Conservation (phyloP, 2,888 invertebrate species). For the Aphrophora alni region DNA sequence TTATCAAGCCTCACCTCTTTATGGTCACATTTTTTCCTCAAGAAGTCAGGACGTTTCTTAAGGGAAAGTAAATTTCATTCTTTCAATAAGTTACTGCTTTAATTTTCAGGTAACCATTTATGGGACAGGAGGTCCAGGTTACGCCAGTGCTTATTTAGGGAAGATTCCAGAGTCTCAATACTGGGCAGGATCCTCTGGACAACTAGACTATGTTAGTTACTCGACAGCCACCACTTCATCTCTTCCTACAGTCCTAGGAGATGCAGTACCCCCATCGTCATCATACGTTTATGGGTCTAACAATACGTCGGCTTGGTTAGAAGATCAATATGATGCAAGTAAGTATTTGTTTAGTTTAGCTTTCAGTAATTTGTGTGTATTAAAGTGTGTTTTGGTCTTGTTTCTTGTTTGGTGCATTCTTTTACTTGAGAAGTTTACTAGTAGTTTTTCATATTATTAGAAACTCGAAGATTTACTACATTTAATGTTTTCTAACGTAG, state of each 20-base stretch:
- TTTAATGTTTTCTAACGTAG: too few species aligned
- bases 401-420: too few species aligned
- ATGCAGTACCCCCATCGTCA: neutral
- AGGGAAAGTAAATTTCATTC: too few species aligned
- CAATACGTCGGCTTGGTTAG: constrained; percentile 40
- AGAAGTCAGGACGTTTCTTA: too few species aligned
- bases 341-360: constrained; percentile 26
- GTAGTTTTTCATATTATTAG: neutral
- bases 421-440: too few species aligned
- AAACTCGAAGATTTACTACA: too few species aligned
- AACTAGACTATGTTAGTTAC: constrained; percentile 29
- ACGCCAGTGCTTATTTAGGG: neutral
- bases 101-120: neutral
- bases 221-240: neutral
- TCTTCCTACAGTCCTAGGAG: neutral
- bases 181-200: constrained; percentile 8
- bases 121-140: neutral
- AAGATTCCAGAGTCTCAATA: constrained; percentile 32
- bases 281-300: constrained; percentile 40
- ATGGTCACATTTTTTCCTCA: too few species aligned
- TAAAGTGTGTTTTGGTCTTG: too few species aligned
- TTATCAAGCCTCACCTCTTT: too few species aligned
- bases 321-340: constrained; percentile 49
- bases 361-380: too few species aligned
- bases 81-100: too few species aligned